Evolutionary conservation across 2,888 invertebrate genomes (phyloP).

Genomic region (Catotricha subobsoleta): DNA sequence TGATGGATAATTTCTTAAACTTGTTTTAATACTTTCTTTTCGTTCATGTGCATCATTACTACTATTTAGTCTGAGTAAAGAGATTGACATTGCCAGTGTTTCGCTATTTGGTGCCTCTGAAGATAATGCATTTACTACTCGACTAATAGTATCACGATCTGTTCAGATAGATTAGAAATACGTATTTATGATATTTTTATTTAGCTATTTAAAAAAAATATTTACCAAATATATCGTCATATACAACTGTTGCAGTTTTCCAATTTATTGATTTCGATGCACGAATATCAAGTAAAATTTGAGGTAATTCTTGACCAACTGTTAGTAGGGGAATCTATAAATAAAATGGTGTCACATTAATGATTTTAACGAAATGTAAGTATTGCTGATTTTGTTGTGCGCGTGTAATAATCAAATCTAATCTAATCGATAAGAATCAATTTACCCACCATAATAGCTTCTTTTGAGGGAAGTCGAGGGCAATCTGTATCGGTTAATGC

Average conservation of each 20-base stretch:
- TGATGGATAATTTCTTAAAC: conserved; percentile 21
- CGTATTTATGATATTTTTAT: neutral
- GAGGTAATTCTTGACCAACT: conserved; percentile 55
- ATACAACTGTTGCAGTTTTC: conserved; percentile 52
- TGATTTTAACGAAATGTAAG: neutral
- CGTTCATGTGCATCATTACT: conserved; percentile 13
- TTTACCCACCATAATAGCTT: conserved; percentile 41
- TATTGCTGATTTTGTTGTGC: neutral
- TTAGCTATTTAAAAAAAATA: neutral
- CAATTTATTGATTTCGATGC: conserved; percentile 45
- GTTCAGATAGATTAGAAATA: conserved; percentile 4
- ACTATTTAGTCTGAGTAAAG: conserved; percentile 8
- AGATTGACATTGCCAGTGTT: conserved; percentile 9
- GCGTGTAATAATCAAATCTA: too few species aligned
- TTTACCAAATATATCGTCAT: conserved; percentile 54
- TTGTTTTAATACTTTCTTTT: conserved; percentile 18
- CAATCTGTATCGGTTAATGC: conserved; percentile 66
- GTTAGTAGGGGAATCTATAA: conserved; percentile 40
- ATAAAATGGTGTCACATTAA: neutral
- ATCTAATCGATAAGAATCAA: too few species aligned
- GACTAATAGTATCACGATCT: conserved; percentile 46
- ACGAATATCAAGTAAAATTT: conserved; percentile 56
- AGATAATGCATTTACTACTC: conserved; percentile 42
- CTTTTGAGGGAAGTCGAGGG: conserved; percentile 46
- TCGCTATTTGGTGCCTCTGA: conserved; percentile 10